These are phyloP conservation scores for Suncus etruscus DNA, from an alignment of 2,113 vertebrate species.

Conservation along the genomic window DNA sequence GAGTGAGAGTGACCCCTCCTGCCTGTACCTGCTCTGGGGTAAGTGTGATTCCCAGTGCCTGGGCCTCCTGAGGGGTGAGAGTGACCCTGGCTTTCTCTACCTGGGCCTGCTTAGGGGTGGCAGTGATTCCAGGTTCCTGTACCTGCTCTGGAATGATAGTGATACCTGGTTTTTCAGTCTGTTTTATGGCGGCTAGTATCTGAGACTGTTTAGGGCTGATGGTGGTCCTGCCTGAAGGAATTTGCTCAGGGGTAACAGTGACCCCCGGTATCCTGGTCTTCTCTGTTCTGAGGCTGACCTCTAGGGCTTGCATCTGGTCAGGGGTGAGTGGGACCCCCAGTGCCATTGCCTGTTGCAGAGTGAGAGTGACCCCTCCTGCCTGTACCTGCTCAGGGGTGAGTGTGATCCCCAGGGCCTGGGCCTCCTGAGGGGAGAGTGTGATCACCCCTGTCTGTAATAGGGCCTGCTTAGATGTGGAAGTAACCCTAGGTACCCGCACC, in stretches of 20 bases:
- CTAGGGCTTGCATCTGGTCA: fast-evolving
- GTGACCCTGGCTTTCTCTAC: neutral
- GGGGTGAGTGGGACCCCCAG: neutral
- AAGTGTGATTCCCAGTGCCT: neutral
- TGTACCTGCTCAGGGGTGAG: neutral
- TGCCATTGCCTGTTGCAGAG: neutral
- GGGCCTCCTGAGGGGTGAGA: neutral
- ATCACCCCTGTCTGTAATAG: neutral
- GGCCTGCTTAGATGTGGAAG: neutral
- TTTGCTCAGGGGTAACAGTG: neutral
- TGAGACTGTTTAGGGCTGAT: neutral
- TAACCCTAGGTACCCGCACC: fast-evolving
- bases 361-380: fast-evolving
- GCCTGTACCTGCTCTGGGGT: neutral
- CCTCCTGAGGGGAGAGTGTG: neutral
- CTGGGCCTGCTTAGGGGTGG: neutral
- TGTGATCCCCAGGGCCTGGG: neutral
- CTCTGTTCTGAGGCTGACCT: neutral
- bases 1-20: neutral
- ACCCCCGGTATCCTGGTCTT: neutral
- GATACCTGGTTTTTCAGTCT: neutral
- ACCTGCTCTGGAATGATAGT: neutral
- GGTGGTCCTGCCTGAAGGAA: too few species aligned
- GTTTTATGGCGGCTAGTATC: too few species aligned
- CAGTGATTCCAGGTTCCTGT: neutral